Conservation (phyloP, 2,797 vertebrate species). For the Leuciscus waleckii region DNA sequence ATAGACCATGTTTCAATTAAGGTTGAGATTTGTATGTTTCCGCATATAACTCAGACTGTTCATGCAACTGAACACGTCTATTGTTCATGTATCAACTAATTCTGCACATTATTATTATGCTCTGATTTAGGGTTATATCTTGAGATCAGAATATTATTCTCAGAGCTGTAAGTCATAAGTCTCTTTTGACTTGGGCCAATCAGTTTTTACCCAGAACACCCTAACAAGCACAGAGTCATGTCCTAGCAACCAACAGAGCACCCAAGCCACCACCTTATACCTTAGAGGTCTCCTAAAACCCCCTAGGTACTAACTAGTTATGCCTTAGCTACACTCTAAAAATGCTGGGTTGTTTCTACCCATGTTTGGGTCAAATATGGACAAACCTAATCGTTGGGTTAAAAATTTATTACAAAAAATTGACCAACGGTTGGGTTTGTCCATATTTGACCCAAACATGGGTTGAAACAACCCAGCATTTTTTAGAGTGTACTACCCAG, state of each 20-base stretch:
- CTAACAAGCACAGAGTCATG: neutral
- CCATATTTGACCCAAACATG: too few species aligned
- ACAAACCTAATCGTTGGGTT: too few species aligned
- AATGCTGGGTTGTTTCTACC: too few species aligned
- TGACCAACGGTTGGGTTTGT: too few species aligned
- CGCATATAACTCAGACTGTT: neutral
- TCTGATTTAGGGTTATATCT: neutral
- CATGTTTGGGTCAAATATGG: too few species aligned
- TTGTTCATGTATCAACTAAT: neutral
- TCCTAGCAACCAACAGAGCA: neutral
- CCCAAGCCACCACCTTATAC: neutral
- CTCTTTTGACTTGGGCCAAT: neutral
- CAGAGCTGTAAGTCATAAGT: neutral
- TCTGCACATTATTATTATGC: neutral
- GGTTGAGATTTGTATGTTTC: neutral
- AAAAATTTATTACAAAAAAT: rapidly evolving
- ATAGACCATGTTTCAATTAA: neutral
- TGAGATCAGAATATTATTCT: neutral
- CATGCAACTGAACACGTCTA: neutral
- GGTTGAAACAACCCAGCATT: too few species aligned
- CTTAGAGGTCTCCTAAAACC: too few species aligned
- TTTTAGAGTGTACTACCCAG: too few species aligned
- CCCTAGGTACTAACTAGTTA: neutral
- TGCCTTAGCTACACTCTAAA: neutral
- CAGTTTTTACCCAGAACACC: neutral